Percentiles rank a stretch among this genome's conserved stretches.
phyloP scores from a whole-genome alignment of 2,888 invertebrate species.

The Diarsia brunnea region DNA sequence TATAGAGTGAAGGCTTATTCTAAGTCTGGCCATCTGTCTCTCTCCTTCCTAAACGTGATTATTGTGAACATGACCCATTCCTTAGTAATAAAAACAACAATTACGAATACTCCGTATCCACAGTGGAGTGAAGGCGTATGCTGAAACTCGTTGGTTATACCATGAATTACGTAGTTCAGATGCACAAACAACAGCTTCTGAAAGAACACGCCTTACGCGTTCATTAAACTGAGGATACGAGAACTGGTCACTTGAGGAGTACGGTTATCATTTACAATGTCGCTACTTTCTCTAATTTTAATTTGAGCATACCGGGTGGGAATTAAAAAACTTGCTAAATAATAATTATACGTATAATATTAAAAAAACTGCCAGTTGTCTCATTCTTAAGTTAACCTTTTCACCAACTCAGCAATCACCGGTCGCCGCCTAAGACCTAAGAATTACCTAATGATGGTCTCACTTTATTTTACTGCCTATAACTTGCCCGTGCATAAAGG shows the following conservation, averaged over 20 bases:
- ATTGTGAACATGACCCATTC: neutral
- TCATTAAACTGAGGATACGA: neutral
- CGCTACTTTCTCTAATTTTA: too few relatives aligned
- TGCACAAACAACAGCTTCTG: neutral
- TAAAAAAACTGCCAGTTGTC: too few relatives aligned
- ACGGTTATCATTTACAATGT: too few relatives aligned
- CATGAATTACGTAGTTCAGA: neutral
- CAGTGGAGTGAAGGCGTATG: slow-evolving; percentile 13
- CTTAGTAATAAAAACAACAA: neutral
- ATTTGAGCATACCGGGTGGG: neutral
- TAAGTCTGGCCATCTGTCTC: neutral
- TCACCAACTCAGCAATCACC: slow-evolving; percentile 4
- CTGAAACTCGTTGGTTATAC: neutral
- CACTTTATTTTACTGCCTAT: neutral
- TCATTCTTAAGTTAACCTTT: neutral
- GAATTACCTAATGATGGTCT: neutral
- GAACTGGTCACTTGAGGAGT: neutral
- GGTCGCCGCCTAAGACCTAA: neutral
- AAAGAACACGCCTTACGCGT: neutral
- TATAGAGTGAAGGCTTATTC: neutral
- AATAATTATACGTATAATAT: too few relatives aligned
- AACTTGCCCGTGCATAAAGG: neutral
- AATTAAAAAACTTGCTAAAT: neutral
- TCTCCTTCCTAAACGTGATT: neutral
- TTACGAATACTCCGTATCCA: neutral